phyloP scores from a whole-genome alignment of 2,113 vertebrate species.

The Coreoperca whiteheadi region DNA sequence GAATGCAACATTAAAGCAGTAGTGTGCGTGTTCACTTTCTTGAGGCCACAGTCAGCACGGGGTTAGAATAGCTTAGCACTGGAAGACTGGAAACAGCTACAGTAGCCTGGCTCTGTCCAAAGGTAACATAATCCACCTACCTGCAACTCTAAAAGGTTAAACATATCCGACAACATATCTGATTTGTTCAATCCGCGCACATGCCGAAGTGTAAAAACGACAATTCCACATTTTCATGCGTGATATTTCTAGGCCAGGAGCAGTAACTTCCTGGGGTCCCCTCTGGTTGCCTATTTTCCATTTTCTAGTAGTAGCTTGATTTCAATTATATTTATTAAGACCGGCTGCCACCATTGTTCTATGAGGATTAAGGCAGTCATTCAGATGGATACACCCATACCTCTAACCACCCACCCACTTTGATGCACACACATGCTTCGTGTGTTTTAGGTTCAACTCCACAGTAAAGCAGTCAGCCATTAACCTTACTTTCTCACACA shows the following conservation, averaged over 20 bases:
- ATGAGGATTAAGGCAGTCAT: slow-evolving; percentile 13
- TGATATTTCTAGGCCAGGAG: not conserved
- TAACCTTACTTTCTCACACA: not conserved
- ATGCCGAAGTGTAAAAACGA: not conserved
- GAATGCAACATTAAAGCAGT: not conserved
- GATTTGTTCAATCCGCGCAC: too few relatives aligned
- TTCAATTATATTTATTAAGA: slow-evolving; percentile 7
- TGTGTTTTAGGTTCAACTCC: slow-evolving; percentile 17
- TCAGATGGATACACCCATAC: slow-evolving; percentile 9
- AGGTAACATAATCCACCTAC: not conserved
- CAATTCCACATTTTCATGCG: not conserved
- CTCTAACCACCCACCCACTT: not conserved
- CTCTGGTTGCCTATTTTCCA: too few relatives aligned
- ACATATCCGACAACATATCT: too few relatives aligned
- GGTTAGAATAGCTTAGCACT: slow-evolving; percentile 2
- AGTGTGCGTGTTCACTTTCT: not conserved
- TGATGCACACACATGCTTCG: not conserved
- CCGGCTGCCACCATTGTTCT: slow-evolving; percentile 16
- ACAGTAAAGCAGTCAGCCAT: not conserved
- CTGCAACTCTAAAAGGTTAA: not conserved
- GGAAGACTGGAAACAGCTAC: not conserved
- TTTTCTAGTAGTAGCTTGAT: too few relatives aligned
- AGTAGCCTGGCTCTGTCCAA: not conserved
- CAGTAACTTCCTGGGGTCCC: not conserved
- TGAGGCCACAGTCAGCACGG: not conserved